These are phyloP conservation scores for Sphenodon punctatus DNA, from an alignment of 2,797 vertebrate genomes.

Conservation along the genomic window DNA sequence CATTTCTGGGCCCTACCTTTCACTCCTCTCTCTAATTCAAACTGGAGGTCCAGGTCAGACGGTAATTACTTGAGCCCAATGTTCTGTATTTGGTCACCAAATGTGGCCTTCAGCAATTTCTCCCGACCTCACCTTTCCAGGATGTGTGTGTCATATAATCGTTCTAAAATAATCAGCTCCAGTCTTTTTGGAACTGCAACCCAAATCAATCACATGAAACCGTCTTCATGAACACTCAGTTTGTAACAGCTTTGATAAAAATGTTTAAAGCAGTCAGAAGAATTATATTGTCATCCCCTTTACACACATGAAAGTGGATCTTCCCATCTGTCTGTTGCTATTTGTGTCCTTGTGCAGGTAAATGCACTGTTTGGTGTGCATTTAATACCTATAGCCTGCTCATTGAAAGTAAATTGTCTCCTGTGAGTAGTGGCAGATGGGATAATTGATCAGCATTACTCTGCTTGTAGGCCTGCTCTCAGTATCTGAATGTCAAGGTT, in stretches of 20 bases:
- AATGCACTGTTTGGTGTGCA: neutral
- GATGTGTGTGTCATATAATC: neutral
- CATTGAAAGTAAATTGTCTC: conserved; percentile 1
- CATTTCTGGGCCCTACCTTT: conserved; percentile 27
- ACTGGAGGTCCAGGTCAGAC: neutral
- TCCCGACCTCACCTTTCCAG: conserved; percentile 26
- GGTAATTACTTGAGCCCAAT: conserved; percentile 10
- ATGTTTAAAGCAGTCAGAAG: conserved; percentile 8
- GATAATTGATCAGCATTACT: neutral
- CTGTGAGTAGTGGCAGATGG: neutral
- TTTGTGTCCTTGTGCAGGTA: neutral
- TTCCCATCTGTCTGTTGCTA: neutral
- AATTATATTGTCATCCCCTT: conserved; percentile 18
- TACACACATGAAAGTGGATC: neutral
- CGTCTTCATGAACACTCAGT: neutral
- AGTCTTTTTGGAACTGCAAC: conserved; percentile 21
- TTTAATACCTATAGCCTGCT: neutral
- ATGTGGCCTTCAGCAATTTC: conserved; percentile 12
- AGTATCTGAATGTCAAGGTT: neutral
- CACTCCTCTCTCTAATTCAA: neutral
- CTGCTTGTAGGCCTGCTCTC: too few species aligned
- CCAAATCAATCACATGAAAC: neutral
- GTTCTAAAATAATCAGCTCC: conserved; percentile 24
- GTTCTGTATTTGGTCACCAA: neutral
- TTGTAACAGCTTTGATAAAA: conserved; percentile 11